Conservation (phyloP, 2,888 invertebrate species). For the Cosmopolites sordidus region DNA sequence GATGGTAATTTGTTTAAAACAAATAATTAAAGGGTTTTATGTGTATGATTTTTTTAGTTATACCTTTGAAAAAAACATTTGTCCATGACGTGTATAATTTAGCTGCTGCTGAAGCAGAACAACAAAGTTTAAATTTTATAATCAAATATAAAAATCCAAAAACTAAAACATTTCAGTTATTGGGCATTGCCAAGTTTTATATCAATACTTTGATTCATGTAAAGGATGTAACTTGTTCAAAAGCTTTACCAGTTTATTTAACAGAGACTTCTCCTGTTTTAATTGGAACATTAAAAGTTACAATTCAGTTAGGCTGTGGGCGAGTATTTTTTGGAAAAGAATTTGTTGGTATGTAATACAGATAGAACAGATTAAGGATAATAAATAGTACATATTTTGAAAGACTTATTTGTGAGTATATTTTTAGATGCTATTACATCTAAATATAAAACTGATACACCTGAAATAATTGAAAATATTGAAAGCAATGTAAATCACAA, state of each 20-base stretch:
- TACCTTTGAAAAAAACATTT: constrained; percentile 49
- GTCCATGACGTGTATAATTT: constrained; percentile 47
- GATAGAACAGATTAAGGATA: too few relatives aligned
- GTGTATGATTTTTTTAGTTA: constrained; percentile 39
- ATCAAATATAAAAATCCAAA: constrained; percentile 48
- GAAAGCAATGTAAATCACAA: too few relatives aligned
- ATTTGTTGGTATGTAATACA: constrained; percentile 44
- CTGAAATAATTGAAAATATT: too few relatives aligned
- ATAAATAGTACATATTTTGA: background rate
- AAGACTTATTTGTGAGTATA: background rate
- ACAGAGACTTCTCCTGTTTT: constrained; percentile 47
- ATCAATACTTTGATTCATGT: constrained; percentile 41
- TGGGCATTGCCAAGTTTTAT: constrained; percentile 48
- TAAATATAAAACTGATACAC: too few relatives aligned
- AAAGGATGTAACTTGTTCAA: constrained; percentile 43
- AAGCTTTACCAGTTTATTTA: constrained; percentile 44
- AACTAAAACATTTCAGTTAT: constrained; percentile 46
- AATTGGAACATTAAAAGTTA: constrained; percentile 48
- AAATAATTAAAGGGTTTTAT: background rate
- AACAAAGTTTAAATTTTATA: constrained; percentile 46
- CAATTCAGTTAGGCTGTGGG: constrained; percentile 50
- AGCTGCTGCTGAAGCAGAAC: constrained; percentile 37
- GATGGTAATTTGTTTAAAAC: too few relatives aligned
- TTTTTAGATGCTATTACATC: constrained; percentile 33
- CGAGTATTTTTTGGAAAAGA: constrained; percentile 52